Base-by-base conservation (phyloP, 2,888 invertebrate species). In the Eristalinus sepulchralis region DNA sequence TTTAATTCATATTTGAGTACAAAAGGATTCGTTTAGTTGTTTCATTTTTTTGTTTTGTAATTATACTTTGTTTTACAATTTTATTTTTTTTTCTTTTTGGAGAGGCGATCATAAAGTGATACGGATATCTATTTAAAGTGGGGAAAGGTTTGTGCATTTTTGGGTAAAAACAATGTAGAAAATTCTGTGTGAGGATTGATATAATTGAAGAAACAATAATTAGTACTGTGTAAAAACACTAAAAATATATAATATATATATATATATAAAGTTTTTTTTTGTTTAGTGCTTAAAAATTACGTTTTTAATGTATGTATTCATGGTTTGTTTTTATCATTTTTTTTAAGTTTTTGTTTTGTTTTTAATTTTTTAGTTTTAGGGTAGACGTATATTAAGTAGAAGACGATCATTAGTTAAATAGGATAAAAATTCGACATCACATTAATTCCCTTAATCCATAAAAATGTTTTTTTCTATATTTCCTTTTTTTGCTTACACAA, bases 401-500 rank as follows among this genome's bases (percentile, higher is more conserved):
- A 87, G 87, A 87, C 79, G 80, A 87, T 83, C 82, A 83, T 87
- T 80, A 81, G 88, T 81, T 75, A 67, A 88, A 84, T 82, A 82
- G 78, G 84, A 82, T 82, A 84, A 88, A 88, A 87, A 87, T 87
- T 87, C 79, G 79, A 87, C 88, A 88, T 88, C 88, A 88, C 79
- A 71, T 88, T 88, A 57, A 83, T 88, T 86, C 39, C 78, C 84
- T 81, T 86, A 87, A 88, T 83, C 85, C 88, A 73, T 88, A 72
- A 75, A 82, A 79, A 80, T 67, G 67, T 81, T 66, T 64, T 81
- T 66, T 64, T 75, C 60, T 55, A 27, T 27, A 27, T 27, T 27
- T 27, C 27, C 63, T 53, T 47, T 22, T n/a, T 53, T 8, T 34
- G 10, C 34, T 22, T 27, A 39, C 17, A 4, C 8, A 47, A 47